These are phyloP conservation scores for Melanerpes formicivorus DNA, from an alignment of 2,113 vertebrate genomes.

Conservation along the genomic window DNA sequence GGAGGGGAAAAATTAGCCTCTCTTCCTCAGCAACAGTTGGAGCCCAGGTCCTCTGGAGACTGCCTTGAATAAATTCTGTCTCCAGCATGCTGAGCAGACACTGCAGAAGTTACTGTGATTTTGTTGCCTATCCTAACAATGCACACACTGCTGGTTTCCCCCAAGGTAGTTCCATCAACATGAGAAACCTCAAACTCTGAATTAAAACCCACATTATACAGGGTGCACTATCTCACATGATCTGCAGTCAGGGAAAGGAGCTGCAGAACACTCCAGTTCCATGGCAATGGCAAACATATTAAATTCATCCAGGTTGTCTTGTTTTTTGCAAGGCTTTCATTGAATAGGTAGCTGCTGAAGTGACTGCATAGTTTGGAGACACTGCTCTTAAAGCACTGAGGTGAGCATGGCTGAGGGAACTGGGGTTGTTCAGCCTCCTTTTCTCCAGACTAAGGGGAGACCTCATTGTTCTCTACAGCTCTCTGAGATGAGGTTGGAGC, in stretches of 20 bases:
- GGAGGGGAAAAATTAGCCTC: neutral
- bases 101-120: neutral
- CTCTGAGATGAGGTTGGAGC: too few species aligned
- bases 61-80: neutral
- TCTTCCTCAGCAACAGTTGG: neutral
- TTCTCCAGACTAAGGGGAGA: too few species aligned
- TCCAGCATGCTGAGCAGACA: neutral
- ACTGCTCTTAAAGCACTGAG: neutral
- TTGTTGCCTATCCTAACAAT: neutral
- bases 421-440: too few species aligned
- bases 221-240: neutral
- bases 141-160: neutral
- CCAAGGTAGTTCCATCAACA: neutral
- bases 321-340: neutral
- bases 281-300: neutral
- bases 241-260: neutral
- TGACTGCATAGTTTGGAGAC: neutral
- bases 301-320: neutral
- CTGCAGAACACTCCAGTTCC: neutral
- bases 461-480: too few species aligned
- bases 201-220: neutral
- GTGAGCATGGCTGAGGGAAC: too few species aligned
- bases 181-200: neutral
- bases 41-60: neutral
- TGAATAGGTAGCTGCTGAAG: neutral